Conservation (phyloP, 92 coral and sea anemone species). For the Bergia sp. region DNA sequence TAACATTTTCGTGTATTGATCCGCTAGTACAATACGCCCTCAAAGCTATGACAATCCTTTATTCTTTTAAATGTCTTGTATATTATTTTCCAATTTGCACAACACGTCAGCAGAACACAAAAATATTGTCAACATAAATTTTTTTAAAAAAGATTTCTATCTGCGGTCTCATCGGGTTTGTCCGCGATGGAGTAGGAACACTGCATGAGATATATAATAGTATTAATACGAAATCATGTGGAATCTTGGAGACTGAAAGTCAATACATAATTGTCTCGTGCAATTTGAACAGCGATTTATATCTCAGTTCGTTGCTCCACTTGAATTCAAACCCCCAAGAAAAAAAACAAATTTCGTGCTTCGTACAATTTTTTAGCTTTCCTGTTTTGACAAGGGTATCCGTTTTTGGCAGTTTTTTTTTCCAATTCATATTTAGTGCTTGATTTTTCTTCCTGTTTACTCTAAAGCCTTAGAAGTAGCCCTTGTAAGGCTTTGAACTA, state of each 20-base stretch:
- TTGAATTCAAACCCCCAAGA: neutral
- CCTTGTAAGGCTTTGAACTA: no score
- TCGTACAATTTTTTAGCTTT: neutral
- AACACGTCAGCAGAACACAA: neutral
- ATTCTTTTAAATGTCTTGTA: no score
- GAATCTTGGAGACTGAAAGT: no score
- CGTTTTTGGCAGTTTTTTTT: neutral
- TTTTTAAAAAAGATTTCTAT: neutral
- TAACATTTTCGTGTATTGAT: neutral
- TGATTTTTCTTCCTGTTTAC: neutral
- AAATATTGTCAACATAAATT: neutral
- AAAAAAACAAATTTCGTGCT: neutral
- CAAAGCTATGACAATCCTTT: neutral
- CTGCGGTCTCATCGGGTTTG: neutral
- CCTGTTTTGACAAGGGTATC: neutral
- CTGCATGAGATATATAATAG: no score
- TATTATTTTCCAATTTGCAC: neutral
- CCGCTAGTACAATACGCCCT: neutral
- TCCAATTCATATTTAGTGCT: neutral
- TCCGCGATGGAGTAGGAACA: neutral
- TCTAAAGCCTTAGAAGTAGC: no score
- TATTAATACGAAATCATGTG: no score
- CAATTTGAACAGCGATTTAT: neutral
- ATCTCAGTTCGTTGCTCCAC: no score
- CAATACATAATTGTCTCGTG: no score